A percentile compares a stretch with the other conserved stretches of the same genome.
phyloP scores from a whole-genome alignment of 2,888 invertebrate species.

The Drosophila eohydei region DNA sequence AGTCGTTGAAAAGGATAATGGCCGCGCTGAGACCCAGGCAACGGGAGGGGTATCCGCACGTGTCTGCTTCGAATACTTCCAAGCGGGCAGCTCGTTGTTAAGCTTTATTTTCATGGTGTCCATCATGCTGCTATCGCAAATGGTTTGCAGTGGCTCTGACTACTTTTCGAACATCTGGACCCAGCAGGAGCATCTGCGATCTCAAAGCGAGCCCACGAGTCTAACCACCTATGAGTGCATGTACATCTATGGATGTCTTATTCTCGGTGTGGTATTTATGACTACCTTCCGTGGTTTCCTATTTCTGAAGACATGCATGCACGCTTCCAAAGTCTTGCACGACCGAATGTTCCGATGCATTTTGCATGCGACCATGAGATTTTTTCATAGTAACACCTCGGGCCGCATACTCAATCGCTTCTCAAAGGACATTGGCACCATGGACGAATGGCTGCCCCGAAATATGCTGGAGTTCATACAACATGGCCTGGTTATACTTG shows the following conservation, averaged over 20 bases:
- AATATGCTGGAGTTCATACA: conserved; percentile 86
- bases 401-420: conserved; percentile 91
- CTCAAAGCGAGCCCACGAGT: conserved; percentile 72
- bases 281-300: conserved; percentile 88
- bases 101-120: conserved; percentile 85
- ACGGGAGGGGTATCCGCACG: conserved; percentile 83
- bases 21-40: conserved; percentile 83
- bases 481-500: conserved; percentile 87
- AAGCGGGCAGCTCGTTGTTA: conserved; percentile 85
- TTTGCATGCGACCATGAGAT: conserved; percentile 90
- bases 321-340: conserved; percentile 91
- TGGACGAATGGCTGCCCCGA: conserved; percentile 87
- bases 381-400: conserved; percentile 94
- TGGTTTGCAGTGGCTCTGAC: conserved; percentile 87
- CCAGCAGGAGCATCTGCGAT: conserved; percentile 83
- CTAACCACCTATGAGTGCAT: conserved; percentile 83
- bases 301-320: conserved; percentile 91
- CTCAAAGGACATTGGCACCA: conserved; percentile 89
- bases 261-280: conserved; percentile 83
- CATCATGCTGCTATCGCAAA: conserved; percentile 86
- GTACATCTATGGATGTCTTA: conserved; percentile 83
- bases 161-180: conserved; percentile 88
- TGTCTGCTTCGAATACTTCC: conserved; percentile 85
- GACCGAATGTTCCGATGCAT: conserved; percentile 92
- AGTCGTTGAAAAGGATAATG: conserved; percentile 56